A percentile compares a stretch with the other conserved stretches of the same genome.
These are phyloP conservation scores for Sebastes vulpes DNA, from an alignment of 2,797 vertebrate genomes.

Conservation along the genomic window DNA sequence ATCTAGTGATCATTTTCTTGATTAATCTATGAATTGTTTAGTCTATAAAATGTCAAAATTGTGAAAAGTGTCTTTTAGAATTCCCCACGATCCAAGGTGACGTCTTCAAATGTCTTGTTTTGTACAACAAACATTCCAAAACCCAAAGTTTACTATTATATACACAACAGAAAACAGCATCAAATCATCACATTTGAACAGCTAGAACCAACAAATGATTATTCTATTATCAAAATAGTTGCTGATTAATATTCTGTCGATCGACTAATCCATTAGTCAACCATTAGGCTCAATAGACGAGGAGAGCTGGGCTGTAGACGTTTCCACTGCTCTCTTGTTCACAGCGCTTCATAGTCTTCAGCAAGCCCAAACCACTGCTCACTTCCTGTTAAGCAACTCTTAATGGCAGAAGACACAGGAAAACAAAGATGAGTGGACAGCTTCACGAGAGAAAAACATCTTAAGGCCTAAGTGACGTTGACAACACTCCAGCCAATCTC, in stretches of 20 bases:
- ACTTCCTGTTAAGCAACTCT: constrained; percentile 56
- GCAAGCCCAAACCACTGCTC: constrained; percentile 47
- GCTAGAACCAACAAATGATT: neutral
- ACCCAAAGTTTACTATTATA: neutral
- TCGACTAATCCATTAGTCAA: neutral
- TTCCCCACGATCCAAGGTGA: neutral
- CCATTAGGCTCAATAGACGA: neutral
- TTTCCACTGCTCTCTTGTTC: constrained; percentile 13
- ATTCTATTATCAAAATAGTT: too few relatives aligned
- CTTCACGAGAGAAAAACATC: constrained; percentile 8
- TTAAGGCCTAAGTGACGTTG: neutral
- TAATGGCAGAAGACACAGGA: constrained; percentile 19
- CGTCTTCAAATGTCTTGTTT: neutral
- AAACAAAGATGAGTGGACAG: constrained; percentile 27
- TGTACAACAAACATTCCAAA: neutral
- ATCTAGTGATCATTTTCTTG: neutral
- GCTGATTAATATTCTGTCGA: neutral
- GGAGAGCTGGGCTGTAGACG: neutral
- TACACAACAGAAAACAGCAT: neutral
- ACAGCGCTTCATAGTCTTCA: constrained; percentile 27
- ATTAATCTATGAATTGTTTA: neutral
- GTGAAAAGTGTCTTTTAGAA: neutral
- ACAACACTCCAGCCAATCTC: neutral
- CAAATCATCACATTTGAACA: neutral
- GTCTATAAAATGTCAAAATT: neutral